Percentiles rank a stretch among this genome's conserved stretches.
phyloP scores from a whole-genome alignment of 2,888 invertebrate species.

The Pachycephus smyrnensis region DNA sequence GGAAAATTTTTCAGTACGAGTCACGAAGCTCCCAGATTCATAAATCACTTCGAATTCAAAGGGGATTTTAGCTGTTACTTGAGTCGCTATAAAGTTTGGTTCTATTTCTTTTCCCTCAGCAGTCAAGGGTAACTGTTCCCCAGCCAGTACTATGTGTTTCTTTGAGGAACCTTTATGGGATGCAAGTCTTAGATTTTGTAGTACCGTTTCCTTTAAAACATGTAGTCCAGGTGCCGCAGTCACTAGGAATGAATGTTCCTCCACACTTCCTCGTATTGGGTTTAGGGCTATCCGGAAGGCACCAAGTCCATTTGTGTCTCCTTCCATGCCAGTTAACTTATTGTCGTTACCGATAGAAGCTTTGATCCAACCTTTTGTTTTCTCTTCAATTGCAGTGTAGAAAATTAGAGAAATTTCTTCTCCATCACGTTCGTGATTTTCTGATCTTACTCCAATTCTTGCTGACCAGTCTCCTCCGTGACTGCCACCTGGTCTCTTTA shows the following conservation, averaged over 20 bases:
- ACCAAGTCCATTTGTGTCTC: constrained; percentile 82
- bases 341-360: constrained; percentile 67
- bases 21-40: constrained; percentile 78
- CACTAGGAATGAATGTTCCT: constrained; percentile 80
- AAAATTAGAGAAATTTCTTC: constrained; percentile 79
- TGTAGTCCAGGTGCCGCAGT: constrained; percentile 79
- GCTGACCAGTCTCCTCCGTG: constrained; percentile 96
- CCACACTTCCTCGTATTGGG: constrained; percentile 69
- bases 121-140: constrained; percentile 70
- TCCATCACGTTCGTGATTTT: constrained; percentile 55
- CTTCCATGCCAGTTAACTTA: constrained; percentile 74
- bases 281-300: constrained; percentile 75
- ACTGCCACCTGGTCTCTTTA: constrained; percentile 83
- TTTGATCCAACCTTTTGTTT: constrained; percentile 72
- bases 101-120: constrained; percentile 65
- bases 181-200: constrained; percentile 76
- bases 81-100: constrained; percentile 84
- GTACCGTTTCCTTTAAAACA: constrained; percentile 80
- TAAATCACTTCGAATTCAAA: constrained; percentile 87
- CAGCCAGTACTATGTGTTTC: constrained; percentile 73
- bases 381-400: constrained; percentile 86
- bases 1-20: constrained; percentile 70
- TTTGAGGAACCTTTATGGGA: constrained; percentile 69
- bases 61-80: constrained; percentile 81
- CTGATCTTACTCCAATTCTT: constrained; percentile 75